phyloP scores from a whole-genome alignment of 1,140 invertebrate species.

The Drosophila tani region DNA sequence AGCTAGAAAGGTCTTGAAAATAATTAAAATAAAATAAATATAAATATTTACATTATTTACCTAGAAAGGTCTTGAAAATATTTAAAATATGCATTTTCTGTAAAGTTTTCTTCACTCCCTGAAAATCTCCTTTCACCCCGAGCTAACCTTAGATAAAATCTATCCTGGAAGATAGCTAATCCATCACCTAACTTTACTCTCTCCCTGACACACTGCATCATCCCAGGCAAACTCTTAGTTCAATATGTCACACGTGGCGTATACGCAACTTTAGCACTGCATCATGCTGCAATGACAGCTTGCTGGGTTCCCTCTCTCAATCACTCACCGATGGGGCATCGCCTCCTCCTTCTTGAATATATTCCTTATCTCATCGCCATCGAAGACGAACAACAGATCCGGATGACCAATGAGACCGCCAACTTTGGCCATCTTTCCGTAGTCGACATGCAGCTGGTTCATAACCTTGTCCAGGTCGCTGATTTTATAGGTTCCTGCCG shows the following conservation, averaged over 20 bases:
- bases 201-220: neutral
- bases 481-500: conserved; percentile 89
- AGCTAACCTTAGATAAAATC: neutral
- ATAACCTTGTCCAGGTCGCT: conserved; percentile 91
- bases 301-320: neutral
- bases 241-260: conserved; percentile 16
- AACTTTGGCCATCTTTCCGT: conserved; percentile 91
- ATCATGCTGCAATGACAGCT: conserved; percentile 3
- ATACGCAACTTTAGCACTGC: conserved; percentile 27
- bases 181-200: conserved; percentile 1
- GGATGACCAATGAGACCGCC: conserved; percentile 91
- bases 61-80: neutral
- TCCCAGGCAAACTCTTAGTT: conserved; percentile 8
- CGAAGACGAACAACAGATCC: conserved; percentile 92
- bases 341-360: conserved; percentile 91
- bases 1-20: too few relatives aligned
- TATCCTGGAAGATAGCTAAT: neutral
- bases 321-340: conserved; percentile 88
- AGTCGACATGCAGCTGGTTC: conserved; percentile 87
- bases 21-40: too few relatives aligned
- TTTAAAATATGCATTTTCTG: neutral
- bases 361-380: conserved; percentile 90
- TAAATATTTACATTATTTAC: too few relatives aligned
- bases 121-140: neutral
- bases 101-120: neutral